Conservation (phyloP, 2,888 invertebrate genomes). For the Lymantria dispar region DNA sequence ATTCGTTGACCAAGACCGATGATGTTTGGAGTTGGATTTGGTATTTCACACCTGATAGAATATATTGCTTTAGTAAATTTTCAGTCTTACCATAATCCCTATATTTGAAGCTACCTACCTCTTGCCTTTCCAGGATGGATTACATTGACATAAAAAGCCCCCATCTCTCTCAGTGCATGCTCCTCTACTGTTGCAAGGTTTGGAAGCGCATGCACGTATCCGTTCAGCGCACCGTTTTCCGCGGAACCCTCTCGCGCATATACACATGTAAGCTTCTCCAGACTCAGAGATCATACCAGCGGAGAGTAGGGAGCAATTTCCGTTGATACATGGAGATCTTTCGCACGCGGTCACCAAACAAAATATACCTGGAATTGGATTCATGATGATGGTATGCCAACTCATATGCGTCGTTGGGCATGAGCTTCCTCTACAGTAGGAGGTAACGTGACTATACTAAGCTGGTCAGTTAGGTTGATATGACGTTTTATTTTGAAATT, state of each 20-base stretch:
- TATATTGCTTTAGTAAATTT: not conserved
- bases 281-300: slow-evolving; percentile 36
- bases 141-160: slow-evolving; percentile 87
- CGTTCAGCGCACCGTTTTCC: slow-evolving; percentile 82
- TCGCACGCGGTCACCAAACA: slow-evolving; percentile 90
- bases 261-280: slow-evolving; percentile 80
- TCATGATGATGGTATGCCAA: no score
- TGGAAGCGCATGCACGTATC: slow-evolving; percentile 86
- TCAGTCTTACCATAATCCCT: not conserved
- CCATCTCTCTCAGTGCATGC: slow-evolving; percentile 86
- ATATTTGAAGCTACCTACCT: slow-evolving; percentile 40
- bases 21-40: slow-evolving; percentile 78
- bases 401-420: no score
- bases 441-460: not conserved
- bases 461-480: no score
- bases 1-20: slow-evolving; percentile 87
- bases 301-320: slow-evolving; percentile 81
- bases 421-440: not conserved
- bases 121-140: slow-evolving; percentile 88
- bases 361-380: slow-evolving; percentile 83
- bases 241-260: slow-evolving; percentile 82
- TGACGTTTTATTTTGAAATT: no score
- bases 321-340: slow-evolving; percentile 86
- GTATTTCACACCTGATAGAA: slow-evolving; percentile 86
- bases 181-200: slow-evolving; percentile 89